A percentile compares a stretch with the other conserved stretches of the same genome.
phyloP scores from a whole-genome alignment of 2,797 vertebrate genomes.

The Moxostoma hubbsi region DNA sequence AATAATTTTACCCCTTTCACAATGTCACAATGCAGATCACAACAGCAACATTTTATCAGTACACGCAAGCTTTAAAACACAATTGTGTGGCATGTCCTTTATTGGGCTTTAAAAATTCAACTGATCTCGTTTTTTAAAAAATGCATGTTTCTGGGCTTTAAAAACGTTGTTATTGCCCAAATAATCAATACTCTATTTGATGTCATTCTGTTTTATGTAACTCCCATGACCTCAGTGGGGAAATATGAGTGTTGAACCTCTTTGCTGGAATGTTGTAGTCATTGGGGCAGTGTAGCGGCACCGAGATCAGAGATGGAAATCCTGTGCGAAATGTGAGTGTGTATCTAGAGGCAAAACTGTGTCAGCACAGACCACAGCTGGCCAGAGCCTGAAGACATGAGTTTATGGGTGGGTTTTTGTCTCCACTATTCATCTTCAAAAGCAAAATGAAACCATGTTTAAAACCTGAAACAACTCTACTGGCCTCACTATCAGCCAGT shows the following conservation, averaged over 20 bases:
- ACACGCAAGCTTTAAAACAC: conserved; percentile 60
- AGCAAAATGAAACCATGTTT: not conserved
- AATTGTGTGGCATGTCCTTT: conserved; percentile 33
- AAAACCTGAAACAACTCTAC: not conserved
- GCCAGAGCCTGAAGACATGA: conserved; percentile 7
- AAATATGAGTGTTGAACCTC: conserved; percentile 30
- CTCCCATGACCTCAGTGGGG: conserved; percentile 1
- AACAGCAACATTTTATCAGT: conserved; percentile 55
- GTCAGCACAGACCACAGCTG: not conserved
- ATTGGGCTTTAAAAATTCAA: conserved; percentile 37
- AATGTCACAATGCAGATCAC: conserved; percentile 48
- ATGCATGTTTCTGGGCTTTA: conserved; percentile 25
- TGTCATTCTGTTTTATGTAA: conserved; percentile 15
- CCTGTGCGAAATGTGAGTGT: conserved; percentile 21
- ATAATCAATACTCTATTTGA: not conserved
- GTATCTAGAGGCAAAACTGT: not conserved
- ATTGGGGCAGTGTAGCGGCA: conserved; percentile 58
- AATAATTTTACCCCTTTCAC: conserved; percentile 36
- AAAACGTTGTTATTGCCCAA: conserved; percentile 1
- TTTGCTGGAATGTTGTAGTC: conserved; percentile 57
- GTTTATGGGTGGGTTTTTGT: not conserved
- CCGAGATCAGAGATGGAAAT: conserved; percentile 45
- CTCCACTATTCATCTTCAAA: conserved; percentile 5
- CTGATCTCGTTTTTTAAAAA: conserved; percentile 12
- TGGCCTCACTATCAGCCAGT: not conserved